Evolutionary conservation across 2,113 vertebrate species (phyloP).

Genomic region (Lucifuga dentata): DNA sequence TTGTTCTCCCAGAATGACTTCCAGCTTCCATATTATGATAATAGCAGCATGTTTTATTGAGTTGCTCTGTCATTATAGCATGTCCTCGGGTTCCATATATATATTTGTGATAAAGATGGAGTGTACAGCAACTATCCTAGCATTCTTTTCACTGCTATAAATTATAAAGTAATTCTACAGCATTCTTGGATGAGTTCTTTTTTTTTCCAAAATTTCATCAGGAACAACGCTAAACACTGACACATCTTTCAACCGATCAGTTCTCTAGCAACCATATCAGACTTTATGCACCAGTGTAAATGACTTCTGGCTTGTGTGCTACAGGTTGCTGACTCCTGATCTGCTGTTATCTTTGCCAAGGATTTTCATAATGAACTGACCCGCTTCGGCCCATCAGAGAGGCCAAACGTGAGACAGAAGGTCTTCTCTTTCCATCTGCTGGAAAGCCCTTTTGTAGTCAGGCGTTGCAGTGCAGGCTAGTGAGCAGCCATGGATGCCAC

Average conservation of each 20-base stretch:
- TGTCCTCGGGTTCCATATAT: slow-evolving; percentile 32
- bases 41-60: slow-evolving; percentile 39
- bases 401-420: background rate
- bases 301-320: too few species aligned
- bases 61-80: slow-evolving; percentile 38
- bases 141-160: slow-evolving; percentile 12
- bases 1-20: background rate
- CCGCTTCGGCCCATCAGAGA: background rate
- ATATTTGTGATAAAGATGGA: slow-evolving; percentile 15
- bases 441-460: slow-evolving; percentile 34
- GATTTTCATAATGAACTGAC: slow-evolving; percentile 31
- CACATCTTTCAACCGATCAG: too few species aligned
- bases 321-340: too few species aligned
- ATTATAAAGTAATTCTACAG: slow-evolving; percentile 15
- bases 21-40: slow-evolving; percentile 19
- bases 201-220: too few species aligned
- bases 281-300: background rate
- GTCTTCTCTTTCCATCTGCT: slow-evolving; percentile 19
- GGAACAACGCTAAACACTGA: too few species aligned
- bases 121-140: background rate
- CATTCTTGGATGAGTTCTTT: too few species aligned
- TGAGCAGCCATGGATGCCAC: background rate
- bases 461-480: slow-evolving; percentile 13
- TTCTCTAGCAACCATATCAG: background rate
- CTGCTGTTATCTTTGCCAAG: background rate